Evolutionary conservation across 2,113 vertebrate species (phyloP).

Genomic region (Zootoca vivipara): DNA sequence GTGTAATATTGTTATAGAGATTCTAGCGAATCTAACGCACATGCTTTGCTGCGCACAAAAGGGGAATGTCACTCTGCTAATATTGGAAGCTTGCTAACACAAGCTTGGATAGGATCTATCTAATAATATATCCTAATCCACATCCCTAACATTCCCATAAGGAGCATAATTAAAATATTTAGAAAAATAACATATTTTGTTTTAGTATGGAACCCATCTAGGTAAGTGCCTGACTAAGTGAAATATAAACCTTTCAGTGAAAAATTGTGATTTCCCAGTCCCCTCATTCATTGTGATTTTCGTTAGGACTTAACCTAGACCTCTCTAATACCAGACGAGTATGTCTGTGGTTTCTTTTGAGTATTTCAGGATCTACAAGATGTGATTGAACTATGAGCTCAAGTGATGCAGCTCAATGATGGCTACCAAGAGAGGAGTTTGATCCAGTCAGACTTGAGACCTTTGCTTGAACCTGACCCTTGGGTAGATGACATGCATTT

Average conservation of each 20-base stretch:
- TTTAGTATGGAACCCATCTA: background rate
- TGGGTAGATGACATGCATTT: background rate
- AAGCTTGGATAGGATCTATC: no score
- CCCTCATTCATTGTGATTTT: background rate
- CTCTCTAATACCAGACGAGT: background rate
- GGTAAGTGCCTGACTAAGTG: background rate
- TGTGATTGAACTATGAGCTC: background rate
- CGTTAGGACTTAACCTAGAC: background rate
- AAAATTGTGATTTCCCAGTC: background rate
- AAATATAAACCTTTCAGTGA: no score
- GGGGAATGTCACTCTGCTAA: no score
- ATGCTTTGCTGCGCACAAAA: no score
- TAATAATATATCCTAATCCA: no score
- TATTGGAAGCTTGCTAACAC: no score
- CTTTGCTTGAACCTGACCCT: background rate
- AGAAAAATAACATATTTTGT: background rate
- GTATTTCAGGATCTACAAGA: background rate
- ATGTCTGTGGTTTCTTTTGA: background rate
- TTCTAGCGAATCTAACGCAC: no score
- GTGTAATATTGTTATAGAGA: no score
- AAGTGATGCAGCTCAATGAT: accelerated
- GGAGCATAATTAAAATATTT: background rate
- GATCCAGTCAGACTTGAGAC: background rate
- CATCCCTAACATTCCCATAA: no score
- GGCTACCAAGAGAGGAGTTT: background rate